Percentiles rank a stretch among this genome's conserved stretches.
Evolutionary conservation across 2,888 invertebrate genomes (phyloP).

Genomic region (Nomada lathburiana): DNA sequence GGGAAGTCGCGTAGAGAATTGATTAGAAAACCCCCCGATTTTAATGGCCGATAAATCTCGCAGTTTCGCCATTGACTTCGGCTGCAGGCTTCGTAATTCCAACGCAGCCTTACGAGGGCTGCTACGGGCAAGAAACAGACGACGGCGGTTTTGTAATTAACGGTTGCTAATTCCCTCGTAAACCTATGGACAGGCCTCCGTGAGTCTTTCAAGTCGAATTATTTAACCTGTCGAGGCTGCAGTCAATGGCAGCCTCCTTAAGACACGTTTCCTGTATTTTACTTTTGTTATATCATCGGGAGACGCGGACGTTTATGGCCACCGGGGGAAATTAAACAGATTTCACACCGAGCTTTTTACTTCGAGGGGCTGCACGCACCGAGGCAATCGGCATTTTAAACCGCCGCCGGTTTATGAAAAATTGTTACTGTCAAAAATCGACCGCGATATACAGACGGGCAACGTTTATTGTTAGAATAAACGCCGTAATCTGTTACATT

Average conservation of each 20-base stretch:
- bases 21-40: constrained; percentile 63
- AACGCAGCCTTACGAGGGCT: constrained; percentile 33
- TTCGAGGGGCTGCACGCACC: too few relatives aligned
- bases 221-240: constrained; percentile 3
- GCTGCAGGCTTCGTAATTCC: constrained; percentile 45
- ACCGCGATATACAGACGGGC: too few relatives aligned
- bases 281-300: constrained; percentile 13
- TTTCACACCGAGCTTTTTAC: neutral
- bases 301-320: neutral
- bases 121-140: constrained; percentile 47
- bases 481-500: too few relatives aligned
- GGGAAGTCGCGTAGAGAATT: constrained; percentile 49
- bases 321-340: neutral
- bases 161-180: constrained; percentile 62
- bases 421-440: too few relatives aligned
- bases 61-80: constrained; percentile 54
- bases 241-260: constrained; percentile 12
- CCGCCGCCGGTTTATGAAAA: too few relatives aligned
- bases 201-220: constrained; percentile 5
- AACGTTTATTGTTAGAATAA: too few relatives aligned
- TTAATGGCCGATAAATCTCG: constrained; percentile 63
- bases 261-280: constrained; percentile 9
- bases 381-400: too few relatives aligned
- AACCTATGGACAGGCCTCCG: constrained; percentile 28
- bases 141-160: constrained; percentile 65